These are phyloP conservation scores for Agrilus cyanescens DNA, from an alignment of 2,888 invertebrate species.

Conservation along the genomic window DNA sequence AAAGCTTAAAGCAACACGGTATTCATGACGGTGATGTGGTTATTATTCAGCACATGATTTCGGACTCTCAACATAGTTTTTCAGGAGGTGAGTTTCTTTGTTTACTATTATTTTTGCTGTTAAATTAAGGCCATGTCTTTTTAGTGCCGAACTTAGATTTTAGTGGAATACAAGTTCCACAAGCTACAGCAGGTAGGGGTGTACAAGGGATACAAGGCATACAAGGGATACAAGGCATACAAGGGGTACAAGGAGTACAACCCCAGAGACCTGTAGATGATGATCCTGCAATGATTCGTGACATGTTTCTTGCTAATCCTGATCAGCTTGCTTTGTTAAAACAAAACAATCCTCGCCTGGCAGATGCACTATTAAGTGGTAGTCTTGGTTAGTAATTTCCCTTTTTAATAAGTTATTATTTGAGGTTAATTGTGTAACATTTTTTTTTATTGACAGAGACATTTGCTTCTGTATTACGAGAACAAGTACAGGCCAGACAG, in stretches of 20 bases:
- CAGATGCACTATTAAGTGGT: conserved; percentile 81
- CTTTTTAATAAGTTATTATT: neutral
- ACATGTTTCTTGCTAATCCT: conserved; percentile 81
- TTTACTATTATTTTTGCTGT: neutral
- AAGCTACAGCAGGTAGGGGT: conserved; percentile 29
- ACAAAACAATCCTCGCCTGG: conserved; percentile 85
- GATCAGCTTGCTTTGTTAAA: conserved; percentile 81
- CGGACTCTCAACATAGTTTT: conserved; percentile 23
- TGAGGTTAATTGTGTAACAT: neutral
- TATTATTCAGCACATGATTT: conserved; percentile 61
- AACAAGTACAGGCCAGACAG: conserved; percentile 71
- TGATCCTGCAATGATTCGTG: conserved; percentile 72
- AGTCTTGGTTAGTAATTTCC: conserved; percentile 49
- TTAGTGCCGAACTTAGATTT: conserved; percentile 56
- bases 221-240: conserved; percentile 8
- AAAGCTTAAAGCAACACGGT: conserved; percentile 70
- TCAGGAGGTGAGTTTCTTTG: neutral
- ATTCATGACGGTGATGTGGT: conserved; percentile 83
- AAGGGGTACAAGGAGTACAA: conserved; percentile 7
- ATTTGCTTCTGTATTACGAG: conserved; percentile 66
- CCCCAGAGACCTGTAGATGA: conserved; percentile 45
- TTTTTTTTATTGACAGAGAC: conserved; percentile 43
- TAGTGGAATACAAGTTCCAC: conserved; percentile 72
- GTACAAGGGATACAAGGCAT: too few relatives aligned
- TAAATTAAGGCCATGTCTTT: conserved; percentile 9